phyloP scores from a whole-genome alignment of 2,888 invertebrate genomes.

The Netelia inedita region DNA sequence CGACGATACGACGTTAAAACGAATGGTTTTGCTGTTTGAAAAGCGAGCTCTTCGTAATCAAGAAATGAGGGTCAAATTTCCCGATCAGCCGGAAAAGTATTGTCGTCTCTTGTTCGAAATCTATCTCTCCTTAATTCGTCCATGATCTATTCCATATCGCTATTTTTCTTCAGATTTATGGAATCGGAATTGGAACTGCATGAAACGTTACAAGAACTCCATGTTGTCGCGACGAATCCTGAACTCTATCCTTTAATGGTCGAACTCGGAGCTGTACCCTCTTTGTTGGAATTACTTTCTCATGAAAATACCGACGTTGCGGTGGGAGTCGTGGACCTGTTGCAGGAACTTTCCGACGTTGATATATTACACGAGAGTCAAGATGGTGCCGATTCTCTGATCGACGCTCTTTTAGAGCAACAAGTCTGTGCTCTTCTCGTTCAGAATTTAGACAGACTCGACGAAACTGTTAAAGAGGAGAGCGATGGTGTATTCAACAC shows the following conservation, averaged over 20 bases:
- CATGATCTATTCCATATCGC: not conserved
- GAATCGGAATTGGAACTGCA: slow-evolving; percentile 98
- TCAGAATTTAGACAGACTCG: slow-evolving; percentile 96
- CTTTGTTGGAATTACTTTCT: slow-evolving; percentile 95
- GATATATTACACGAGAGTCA: slow-evolving; percentile 98
- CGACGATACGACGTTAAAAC: slow-evolving; percentile 95
- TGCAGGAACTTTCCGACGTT: slow-evolving; percentile 97
- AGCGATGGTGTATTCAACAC: slow-evolving; percentile 98
- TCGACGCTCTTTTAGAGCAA: slow-evolving; percentile 95
- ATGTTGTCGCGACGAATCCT: slow-evolving; percentile 97
- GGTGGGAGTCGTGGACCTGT: slow-evolving; percentile 90
- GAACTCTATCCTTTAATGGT: slow-evolving; percentile 97
- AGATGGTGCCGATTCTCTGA: slow-evolving; percentile 95
- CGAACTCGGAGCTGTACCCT: slow-evolving; percentile 94
- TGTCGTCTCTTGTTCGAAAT: no score
- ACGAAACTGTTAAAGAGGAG: slow-evolving; percentile 97
- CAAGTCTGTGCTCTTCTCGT: slow-evolving; percentile 96
- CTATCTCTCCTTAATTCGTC: no score
- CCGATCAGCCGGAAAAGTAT: slow-evolving; percentile 97
- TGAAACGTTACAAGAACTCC: slow-evolving; percentile 95
- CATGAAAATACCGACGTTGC: slow-evolving; percentile 99
- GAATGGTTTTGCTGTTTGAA: slow-evolving; percentile 96
- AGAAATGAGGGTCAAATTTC: slow-evolving; percentile 99
- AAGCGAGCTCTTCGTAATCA: slow-evolving; percentile 97
- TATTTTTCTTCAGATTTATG: slow-evolving; percentile 89